A percentile compares a stretch with the other conserved stretches of the same genome.
Evolutionary conservation across 37 sponge, comb jelly and placozoan genomes (phyloP).

Genomic region (Spongilla lacustris): DNA sequence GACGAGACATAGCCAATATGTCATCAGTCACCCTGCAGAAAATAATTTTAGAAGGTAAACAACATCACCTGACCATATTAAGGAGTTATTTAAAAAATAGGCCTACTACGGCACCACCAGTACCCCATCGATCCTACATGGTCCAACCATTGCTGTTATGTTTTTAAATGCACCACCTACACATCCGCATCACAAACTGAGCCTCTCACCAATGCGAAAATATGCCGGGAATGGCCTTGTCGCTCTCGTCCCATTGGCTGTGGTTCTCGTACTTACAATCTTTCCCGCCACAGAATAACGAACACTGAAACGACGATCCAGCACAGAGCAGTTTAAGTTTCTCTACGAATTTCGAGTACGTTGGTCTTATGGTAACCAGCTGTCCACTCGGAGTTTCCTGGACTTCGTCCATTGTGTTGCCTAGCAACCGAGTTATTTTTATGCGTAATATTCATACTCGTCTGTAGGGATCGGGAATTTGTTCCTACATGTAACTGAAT

Average conservation of each 20-base stretch:
- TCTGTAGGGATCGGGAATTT: no score
- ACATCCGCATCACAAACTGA: no score
- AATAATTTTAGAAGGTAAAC: no score
- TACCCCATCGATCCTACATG: no score
- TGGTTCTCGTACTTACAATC: constrained; percentile 88
- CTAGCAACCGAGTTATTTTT: background rate
- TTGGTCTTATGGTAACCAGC: constrained; percentile 1
- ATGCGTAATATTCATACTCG: background rate
- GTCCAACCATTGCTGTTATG: no score
- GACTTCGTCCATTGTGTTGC: background rate
- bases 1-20: constrained; percentile 94
- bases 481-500: no score
- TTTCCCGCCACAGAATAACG: constrained; percentile 86
- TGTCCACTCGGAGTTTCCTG: background rate
- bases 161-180: no score
- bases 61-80: no score
- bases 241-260: constrained; percentile 37
- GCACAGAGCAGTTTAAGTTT: constrained; percentile 32
- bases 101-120: no score
- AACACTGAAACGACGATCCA: constrained; percentile 54
- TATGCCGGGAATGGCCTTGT: constrained; percentile 76
- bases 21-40: constrained; percentile 86
- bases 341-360: constrained; percentile 46
- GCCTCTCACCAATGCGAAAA: constrained; percentile 44
- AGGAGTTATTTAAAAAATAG: no score